A percentile compares a stretch with the other conserved stretches of the same genome.
Conservation (phyloP, 2,113 vertebrate species). For the Tachysurus vachellii region DNA sequence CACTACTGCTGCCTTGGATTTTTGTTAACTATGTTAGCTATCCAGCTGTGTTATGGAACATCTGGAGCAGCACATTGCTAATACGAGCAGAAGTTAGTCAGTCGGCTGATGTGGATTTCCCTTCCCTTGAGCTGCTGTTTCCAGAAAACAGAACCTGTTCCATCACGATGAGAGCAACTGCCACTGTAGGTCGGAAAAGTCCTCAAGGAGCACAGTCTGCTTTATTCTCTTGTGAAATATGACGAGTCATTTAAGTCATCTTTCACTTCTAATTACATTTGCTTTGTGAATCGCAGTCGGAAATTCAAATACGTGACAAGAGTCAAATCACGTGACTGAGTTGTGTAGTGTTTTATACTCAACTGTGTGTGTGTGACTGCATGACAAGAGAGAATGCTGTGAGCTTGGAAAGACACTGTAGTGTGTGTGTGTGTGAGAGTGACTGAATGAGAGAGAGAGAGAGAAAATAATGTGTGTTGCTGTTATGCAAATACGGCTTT, state of each 20-base stretch:
- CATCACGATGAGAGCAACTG: too few relatives aligned
- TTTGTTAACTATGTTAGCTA: background rate
- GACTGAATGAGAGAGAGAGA: background rate
- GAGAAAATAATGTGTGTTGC: background rate
- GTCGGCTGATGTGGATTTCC: background rate
- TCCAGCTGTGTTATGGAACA: background rate
- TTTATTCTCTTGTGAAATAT: background rate
- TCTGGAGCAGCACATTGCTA: background rate
- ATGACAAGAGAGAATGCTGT: background rate
- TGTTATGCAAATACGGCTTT: slow-evolving; percentile 48
- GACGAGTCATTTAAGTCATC: background rate
- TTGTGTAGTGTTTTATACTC: background rate
- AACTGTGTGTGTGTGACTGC: background rate
- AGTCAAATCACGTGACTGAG: too few relatives aligned
- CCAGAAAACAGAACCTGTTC: too few relatives aligned
- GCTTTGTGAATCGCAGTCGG: background rate
- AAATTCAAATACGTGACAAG: background rate
- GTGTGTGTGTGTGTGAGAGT: background rate
- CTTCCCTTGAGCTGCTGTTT: background rate
- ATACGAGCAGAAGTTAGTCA: background rate
- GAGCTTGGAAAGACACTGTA: background rate
- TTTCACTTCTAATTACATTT: background rate
- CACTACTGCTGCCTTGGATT: background rate
- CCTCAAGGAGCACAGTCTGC: background rate
- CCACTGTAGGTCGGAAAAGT: background rate